These are phyloP conservation scores for Arctocebus calabarensis DNA, from an alignment of 2,797 vertebrate genomes.

Conservation along the genomic window DNA sequence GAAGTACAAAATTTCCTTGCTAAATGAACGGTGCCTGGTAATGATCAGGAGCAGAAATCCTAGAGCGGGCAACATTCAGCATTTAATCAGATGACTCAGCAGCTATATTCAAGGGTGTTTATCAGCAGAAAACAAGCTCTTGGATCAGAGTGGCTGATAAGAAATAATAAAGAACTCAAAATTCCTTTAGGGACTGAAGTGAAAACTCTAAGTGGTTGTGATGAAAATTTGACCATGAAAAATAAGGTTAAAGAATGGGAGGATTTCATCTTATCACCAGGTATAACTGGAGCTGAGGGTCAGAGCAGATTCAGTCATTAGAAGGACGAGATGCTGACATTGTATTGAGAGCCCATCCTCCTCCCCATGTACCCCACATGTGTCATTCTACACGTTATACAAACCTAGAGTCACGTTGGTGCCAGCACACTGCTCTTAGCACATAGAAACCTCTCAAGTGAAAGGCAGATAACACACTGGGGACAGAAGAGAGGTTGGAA, in stretches of 20 bases:
- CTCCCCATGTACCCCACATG: background rate
- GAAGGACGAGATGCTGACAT: background rate
- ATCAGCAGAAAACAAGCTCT: slow-evolving; percentile 17
- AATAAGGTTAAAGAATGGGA: background rate
- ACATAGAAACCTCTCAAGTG: background rate
- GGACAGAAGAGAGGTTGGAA: background rate
- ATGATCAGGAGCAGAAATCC: background rate
- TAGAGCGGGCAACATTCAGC: background rate
- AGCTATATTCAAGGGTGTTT: slow-evolving; percentile 17
- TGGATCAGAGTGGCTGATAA: background rate
- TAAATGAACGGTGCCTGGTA: background rate
- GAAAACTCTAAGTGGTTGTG: background rate
- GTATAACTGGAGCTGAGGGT: background rate
- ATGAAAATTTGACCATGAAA: background rate
- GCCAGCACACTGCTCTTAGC: background rate
- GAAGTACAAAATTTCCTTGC: background rate
- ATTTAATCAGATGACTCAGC: background rate
- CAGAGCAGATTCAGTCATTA: slow-evolving; percentile 13
- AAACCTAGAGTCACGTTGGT: background rate
- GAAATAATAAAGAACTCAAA: background rate
- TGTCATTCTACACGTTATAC: background rate
- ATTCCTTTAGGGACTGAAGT: background rate
- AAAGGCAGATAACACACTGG: background rate
- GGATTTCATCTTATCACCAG: background rate
- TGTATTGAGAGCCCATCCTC: background rate